Percentiles rank a stretch among this genome's conserved stretches.
Evolutionary conservation across 2,797 vertebrate species (phyloP).

Genomic region (Hemibagrus guttatus): DNA sequence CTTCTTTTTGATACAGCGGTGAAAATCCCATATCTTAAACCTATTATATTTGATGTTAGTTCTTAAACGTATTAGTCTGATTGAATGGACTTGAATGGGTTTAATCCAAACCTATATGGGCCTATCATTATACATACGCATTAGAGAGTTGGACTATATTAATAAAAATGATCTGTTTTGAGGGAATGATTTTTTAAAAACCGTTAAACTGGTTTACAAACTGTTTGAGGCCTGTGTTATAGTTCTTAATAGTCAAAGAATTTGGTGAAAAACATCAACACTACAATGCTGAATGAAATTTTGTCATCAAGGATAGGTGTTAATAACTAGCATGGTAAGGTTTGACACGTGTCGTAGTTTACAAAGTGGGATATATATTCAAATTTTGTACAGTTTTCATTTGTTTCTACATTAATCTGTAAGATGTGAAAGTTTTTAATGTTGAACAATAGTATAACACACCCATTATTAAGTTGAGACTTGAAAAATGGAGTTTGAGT

Average conservation of each 20-base stretch:
- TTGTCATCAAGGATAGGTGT: not conserved
- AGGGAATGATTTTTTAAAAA: not conserved
- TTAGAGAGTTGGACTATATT: too few species aligned
- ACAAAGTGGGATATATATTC: not conserved
- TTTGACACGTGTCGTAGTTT: not conserved
- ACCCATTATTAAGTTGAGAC: not conserved
- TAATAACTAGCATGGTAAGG: too few species aligned
- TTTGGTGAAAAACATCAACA: not conserved
- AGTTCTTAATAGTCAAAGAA: not conserved
- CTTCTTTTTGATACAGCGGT: too few species aligned
- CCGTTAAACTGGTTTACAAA: not conserved
- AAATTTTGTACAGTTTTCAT: not conserved
- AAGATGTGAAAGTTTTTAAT: not conserved
- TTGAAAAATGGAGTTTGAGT: constrained; percentile 8
- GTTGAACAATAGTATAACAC: not conserved
- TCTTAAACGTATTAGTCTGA: too few species aligned
- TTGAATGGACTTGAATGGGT: too few species aligned
- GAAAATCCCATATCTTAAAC: not conserved
- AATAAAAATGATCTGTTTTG: too few species aligned
- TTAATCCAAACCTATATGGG: too few species aligned
- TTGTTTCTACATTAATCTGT: not conserved
- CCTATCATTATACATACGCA: not conserved
- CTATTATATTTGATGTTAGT: too few species aligned
- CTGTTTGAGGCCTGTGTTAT: not conserved
- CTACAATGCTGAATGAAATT: not conserved